Evolutionary conservation across 2,113 vertebrate species (phyloP).

Genomic region (Cebidichthys violaceus): DNA sequence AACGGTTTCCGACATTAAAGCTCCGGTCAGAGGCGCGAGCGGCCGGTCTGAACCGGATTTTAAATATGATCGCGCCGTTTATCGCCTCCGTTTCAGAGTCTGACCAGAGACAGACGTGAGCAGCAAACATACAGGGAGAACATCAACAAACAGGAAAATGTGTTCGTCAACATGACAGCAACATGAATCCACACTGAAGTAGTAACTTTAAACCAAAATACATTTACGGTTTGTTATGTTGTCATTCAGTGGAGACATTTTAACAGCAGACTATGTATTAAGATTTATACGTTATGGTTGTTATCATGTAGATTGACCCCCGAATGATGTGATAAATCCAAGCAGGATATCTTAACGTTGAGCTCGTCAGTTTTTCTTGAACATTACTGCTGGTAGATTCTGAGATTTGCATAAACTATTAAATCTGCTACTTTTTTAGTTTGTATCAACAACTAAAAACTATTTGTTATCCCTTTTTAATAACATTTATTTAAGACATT

Average conservation of each 20-base stretch:
- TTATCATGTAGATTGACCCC: neutral
- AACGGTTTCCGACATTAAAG: neutral
- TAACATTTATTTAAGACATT: neutral
- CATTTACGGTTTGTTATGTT: neutral
- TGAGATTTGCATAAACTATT: neutral
- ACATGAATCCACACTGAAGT: neutral
- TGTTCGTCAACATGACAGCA: neutral
- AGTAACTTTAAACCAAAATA: neutral
- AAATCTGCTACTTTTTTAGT: neutral
- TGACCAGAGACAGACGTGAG: neutral
- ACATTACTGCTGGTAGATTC: neutral
- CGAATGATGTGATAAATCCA: neutral
- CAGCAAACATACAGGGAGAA: neutral
- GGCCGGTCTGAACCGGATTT: neutral
- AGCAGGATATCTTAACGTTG: neutral
- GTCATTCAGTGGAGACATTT: conserved; percentile 1
- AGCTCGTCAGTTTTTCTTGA: neutral
- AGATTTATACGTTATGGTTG: neutral
- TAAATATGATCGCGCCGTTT: neutral
- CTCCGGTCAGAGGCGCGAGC: neutral
- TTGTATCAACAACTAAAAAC: neutral
- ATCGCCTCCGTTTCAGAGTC: neutral
- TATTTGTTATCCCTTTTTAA: neutral
- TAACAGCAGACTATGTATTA: neutral
- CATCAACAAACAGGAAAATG: neutral